These are phyloP conservation scores for Sycobia sp. DNA, from an alignment of 1,140 invertebrate genomes.

Conservation along the genomic window DNA sequence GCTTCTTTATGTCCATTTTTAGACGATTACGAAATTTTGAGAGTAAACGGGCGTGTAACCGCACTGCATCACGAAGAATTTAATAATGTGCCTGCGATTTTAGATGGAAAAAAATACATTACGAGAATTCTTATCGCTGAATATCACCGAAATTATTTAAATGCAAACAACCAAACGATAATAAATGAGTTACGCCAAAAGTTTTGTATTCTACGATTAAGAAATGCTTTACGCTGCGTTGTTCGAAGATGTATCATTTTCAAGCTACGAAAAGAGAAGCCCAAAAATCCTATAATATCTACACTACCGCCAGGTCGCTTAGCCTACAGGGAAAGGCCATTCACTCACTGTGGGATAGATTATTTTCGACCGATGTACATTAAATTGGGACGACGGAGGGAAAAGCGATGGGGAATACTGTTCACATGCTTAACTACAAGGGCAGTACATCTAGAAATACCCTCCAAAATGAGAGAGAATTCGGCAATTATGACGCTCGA, in stretches of 20 bases:
- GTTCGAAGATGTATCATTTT: neutral
- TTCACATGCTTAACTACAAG: conserved; percentile 14
- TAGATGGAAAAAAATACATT: neutral
- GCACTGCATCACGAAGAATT: neutral
- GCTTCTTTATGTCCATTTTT: neutral
- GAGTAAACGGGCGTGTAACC: neutral
- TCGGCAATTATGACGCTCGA: neutral
- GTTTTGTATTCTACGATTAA: conserved; percentile 3
- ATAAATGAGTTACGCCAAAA: conserved; percentile 3
- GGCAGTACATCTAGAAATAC: conserved; percentile 34
- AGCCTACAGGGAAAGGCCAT: neutral
- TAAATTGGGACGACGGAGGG: neutral
- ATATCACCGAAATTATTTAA: neutral
- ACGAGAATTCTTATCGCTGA: neutral
- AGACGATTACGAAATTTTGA: neutral
- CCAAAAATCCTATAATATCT: neutral
- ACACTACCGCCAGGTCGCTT: neutral
- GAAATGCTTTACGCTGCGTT: neutral
- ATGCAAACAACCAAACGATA: neutral
- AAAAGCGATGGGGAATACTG: conserved; percentile 15
- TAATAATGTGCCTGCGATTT: neutral
- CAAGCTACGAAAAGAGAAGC: neutral
- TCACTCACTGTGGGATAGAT: neutral
- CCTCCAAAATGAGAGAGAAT: conserved; percentile 14
- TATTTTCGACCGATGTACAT: conserved; percentile 12